Conservation (phyloP, 2,113 vertebrate species). For the Holacanthus passer region DNA sequence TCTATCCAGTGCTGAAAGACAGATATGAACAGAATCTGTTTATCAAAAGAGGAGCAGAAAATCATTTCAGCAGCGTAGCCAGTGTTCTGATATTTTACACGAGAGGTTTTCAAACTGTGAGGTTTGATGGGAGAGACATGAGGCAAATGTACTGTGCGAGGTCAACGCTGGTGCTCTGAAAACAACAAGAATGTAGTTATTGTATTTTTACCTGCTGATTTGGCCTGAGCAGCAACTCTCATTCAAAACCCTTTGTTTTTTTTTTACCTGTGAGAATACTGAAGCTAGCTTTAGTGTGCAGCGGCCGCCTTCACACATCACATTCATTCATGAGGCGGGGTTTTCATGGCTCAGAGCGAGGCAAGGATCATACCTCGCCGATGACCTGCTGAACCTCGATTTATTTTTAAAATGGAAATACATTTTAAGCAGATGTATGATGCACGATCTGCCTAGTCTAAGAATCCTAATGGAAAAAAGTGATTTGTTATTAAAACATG, state of each 20-base stretch:
- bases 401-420: constrained; percentile 30
- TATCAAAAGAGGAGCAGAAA: neutral
- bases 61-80: neutral
- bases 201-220: constrained; percentile 10
- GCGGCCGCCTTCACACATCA: neutral
- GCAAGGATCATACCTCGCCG: neutral
- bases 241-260: neutral
- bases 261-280: neutral
- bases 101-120: neutral
- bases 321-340: neutral
- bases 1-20: neutral
- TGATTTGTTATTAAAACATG: neutral
- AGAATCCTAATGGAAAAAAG: neutral
- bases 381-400: constrained; percentile 13
- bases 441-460: neutral
- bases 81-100: neutral
- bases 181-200: neutral
- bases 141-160: neutral
- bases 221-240: too few relatives aligned
- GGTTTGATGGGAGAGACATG: neutral
- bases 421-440: constrained; percentile 19
- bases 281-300: neutral
- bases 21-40: neutral
- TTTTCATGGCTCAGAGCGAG: neutral
- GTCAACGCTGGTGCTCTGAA: neutral